Conservation (phyloP, 2,113 vertebrate species). For the Chlamydotis undulata region DNA sequence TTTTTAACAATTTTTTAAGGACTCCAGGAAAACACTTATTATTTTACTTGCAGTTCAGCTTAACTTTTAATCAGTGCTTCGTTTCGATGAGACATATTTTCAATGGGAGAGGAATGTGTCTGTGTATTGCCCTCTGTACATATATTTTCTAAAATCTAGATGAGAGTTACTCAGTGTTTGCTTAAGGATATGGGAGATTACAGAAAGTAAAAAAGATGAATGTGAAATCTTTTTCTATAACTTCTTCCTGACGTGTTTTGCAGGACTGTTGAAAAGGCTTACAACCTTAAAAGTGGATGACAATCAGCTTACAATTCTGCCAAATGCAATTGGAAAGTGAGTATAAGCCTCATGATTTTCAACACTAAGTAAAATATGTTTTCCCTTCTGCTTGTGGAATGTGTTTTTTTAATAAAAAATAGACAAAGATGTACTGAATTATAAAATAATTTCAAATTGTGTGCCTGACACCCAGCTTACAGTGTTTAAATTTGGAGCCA, state of each 20-base stretch:
- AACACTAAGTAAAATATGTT: neutral
- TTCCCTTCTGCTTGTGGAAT: neutral
- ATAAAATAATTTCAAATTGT: neutral
- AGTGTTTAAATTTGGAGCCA: neutral
- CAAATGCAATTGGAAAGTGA: slow-evolving; percentile 97
- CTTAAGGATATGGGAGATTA: neutral
- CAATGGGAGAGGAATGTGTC: neutral
- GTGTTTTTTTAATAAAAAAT: neutral
- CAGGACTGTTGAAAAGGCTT: slow-evolving; percentile 95
- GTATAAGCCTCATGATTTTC: slow-evolving; percentile 31
- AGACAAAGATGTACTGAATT: neutral
- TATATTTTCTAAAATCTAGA: neutral
- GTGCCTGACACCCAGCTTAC: neutral
- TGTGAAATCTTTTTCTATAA: neutral
- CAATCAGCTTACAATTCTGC: slow-evolving; percentile 97
- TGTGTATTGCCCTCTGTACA: neutral
- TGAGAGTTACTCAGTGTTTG: too few relatives aligned
- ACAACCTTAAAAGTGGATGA: slow-evolving; percentile 98
- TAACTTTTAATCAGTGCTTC: neutral
- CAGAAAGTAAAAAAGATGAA: neutral
- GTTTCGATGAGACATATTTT: neutral
- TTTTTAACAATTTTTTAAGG: neutral
- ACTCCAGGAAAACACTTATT: neutral
- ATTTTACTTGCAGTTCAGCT: neutral
- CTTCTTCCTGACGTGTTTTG: neutral